Conservation (phyloP, 2,113 vertebrate species). For the Nicator chloris region DNA sequence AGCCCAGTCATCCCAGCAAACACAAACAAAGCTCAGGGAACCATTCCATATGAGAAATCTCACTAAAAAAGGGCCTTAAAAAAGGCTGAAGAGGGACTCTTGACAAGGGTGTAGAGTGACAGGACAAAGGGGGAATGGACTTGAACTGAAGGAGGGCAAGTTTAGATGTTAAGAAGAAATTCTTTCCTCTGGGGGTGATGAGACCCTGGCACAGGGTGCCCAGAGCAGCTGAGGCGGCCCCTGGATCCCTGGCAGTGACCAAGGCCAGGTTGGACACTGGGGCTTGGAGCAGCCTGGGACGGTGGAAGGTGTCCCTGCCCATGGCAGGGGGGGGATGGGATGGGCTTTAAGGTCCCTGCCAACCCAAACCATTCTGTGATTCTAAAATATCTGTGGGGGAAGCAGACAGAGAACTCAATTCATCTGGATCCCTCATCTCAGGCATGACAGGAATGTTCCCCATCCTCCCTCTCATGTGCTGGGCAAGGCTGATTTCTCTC, state of each 20-base stretch:
- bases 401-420: not conserved
- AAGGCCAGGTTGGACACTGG: not conserved
- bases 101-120: not conserved
- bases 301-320: not conserved
- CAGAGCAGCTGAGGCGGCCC: not conserved
- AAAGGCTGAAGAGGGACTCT: not conserved
- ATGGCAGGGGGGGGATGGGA: no score
- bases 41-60: not conserved
- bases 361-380: not conserved
- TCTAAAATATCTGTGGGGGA: not conserved
- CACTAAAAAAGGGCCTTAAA: not conserved
- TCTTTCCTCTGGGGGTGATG: accelerated
- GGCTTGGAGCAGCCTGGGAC: accelerated
- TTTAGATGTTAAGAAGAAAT: not conserved
- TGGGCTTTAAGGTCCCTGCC: not conserved
- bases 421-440: not conserved
- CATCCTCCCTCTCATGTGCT: not conserved
- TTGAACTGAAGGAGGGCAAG: not conserved
- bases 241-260: not conserved
- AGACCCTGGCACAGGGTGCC: not conserved
- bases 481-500: not conserved
- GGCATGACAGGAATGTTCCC: not conserved
- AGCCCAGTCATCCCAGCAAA: not conserved
- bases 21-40: not conserved
- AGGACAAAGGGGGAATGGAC: not conserved